Evolutionary conservation across 2,113 vertebrate species (phyloP).

Genomic region (Pelusios castaneus): DNA sequence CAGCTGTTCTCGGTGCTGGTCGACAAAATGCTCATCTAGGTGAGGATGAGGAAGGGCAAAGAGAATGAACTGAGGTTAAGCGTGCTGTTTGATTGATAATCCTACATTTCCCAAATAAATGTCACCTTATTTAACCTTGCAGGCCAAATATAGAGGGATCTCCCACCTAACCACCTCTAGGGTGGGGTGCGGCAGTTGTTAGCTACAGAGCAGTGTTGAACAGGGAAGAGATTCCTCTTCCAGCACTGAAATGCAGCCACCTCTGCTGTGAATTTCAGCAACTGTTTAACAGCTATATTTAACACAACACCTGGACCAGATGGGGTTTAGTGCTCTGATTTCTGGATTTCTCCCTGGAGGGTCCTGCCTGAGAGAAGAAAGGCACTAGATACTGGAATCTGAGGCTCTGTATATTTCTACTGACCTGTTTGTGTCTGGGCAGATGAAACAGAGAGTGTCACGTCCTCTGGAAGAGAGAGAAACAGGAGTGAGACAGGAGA

Average conservation of each 20-base stretch:
- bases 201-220: not conserved
- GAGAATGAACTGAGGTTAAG: not conserved
- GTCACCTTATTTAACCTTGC: too few species aligned
- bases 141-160: not conserved
- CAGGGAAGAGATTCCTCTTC: not conserved
- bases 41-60: not conserved
- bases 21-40: slow-evolving; percentile 23
- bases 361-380: not conserved
- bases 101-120: too few species aligned
- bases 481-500: not conserved
- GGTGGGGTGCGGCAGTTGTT: not conserved
- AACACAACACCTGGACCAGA: not conserved
- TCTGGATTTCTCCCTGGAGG: not conserved
- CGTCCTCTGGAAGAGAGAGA: not conserved
- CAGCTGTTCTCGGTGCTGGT: slow-evolving; percentile 17
- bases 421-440: not conserved
- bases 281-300: not conserved
- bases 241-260: not conserved
- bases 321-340: not conserved
- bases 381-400: too few species aligned
- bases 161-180: not conserved
- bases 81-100: not conserved
- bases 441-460: not conserved
- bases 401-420: not conserved
- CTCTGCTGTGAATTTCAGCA: too few species aligned